Evolutionary conservation across 1,140 invertebrate species (phyloP).

Genomic region (Caenorhabditis brenneri): DNA sequence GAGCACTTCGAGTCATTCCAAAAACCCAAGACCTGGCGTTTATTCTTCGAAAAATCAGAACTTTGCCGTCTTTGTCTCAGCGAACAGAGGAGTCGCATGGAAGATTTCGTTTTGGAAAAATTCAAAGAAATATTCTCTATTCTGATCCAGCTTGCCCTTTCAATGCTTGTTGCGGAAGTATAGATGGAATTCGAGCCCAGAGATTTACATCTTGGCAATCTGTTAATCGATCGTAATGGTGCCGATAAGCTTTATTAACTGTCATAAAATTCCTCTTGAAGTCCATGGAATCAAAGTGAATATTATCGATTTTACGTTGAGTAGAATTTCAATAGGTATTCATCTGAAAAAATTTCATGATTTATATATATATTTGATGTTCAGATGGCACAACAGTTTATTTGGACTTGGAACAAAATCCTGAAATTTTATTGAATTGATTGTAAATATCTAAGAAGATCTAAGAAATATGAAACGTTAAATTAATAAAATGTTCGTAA

Average conservation of each 20-base stretch:
- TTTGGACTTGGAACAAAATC: constrained; percentile 81
- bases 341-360: not conserved
- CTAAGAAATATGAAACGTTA: no score
- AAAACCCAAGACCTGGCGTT: constrained; percentile 52
- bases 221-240: constrained; percentile 76
- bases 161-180: constrained; percentile 79
- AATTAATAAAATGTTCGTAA: no score
- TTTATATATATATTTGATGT: constrained; percentile 16
- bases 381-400: constrained; percentile 78
- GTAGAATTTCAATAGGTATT: constrained; percentile 77
- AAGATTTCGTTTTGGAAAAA: constrained; percentile 63
- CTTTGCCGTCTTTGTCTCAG: constrained; percentile 83
- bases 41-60: constrained; percentile 45
- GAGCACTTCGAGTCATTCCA: no score
- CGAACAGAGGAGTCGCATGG: constrained; percentile 77
- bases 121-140: constrained; percentile 62
- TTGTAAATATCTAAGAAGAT: no score
- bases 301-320: constrained; percentile 91
- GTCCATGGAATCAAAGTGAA: constrained; percentile 76
- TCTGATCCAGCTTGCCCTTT: constrained; percentile 71
- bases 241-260: constrained; percentile 61
- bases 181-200: constrained; percentile 87
- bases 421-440: constrained; percentile 85
- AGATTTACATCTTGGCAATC: constrained; percentile 89
- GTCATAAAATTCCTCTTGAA: constrained; percentile 72